Evolutionary conservation across 2,888 invertebrate genomes (phyloP).

Genomic region (Chymomyza procnemis): DNA sequence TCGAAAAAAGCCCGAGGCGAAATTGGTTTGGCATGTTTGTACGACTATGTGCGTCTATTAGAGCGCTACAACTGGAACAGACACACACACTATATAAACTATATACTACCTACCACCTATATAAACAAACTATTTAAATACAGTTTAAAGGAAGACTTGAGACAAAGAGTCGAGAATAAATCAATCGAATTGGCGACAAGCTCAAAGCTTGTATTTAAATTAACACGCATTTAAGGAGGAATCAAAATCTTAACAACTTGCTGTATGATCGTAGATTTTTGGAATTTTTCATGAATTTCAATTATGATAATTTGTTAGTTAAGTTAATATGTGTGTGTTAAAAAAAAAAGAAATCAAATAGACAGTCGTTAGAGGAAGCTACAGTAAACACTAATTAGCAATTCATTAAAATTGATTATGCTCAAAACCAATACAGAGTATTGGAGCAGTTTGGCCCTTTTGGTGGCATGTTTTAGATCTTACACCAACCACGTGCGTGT

Average conservation of each 20-base stretch:
- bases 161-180: not conserved
- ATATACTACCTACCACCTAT: no score
- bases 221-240: not conserved
- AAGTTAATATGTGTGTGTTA: not conserved
- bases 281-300: not conserved
- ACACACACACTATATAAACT: no score
- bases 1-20: constrained; percentile 14
- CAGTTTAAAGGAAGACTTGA: not conserved
- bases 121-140: not conserved
- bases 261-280: not conserved
- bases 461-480: no score
- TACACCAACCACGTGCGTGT: no score
- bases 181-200: not conserved
- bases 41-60: no score
- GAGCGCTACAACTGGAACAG: no score
- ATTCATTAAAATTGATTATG: not conserved
- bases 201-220: not conserved
- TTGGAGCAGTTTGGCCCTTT: not conserved
- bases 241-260: not conserved
- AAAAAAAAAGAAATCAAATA: no score
- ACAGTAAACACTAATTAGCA: not conserved
- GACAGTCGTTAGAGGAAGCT: not conserved
- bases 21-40: not conserved
- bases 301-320: not conserved
- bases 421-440: not conserved